Evolutionary conservation across 2,888 invertebrate genomes (phyloP), one percentile per base, ranked within the genome.

Genomic region (Poecilobothrus nobilitatus): DNA sequence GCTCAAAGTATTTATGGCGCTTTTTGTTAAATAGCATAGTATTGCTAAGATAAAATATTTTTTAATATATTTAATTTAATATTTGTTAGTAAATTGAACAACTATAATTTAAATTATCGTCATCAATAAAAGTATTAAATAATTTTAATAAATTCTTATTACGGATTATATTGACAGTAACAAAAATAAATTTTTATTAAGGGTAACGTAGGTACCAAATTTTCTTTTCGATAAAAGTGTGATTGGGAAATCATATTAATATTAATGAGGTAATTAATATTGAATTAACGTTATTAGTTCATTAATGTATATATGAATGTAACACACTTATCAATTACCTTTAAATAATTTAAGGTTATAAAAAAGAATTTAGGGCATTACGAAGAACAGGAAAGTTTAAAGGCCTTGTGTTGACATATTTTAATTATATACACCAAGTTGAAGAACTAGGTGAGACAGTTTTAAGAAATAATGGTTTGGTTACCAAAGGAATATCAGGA

Each of bases 401-500:
- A 18, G 53, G 2, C 7, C 18, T 53, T 53, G 53, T 9, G 18
- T 53, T 12, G 6, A 53, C 6, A n/a, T 1, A 15, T 53, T 12
- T 53, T 53, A 53, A 18, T 2, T 41, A 41, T 12, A 41, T 9
- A 8, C 15, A 41, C 41, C 9, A 41, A 15, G 41, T 41, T 41
- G 5, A 27, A 41, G 41, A 2, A 5, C 41, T 12, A 41, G 53
- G n/a, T 12, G 37, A 37, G n/a, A 37, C 12, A 7, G 4, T 7
- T 12, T 15, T n/a, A 9, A 53, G 18, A 53, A n/a, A 37, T 37
- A 4, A 53, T 53, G 53, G 53, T 53, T 53, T 77, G 75, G 66
- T 74, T 78, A 69, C 76, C 74, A 68, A 75, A 77, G 68, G 78
- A 79, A 44, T 80, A 78, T 73, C 75, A 75, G 72, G 78, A 77